phyloP scores from a whole-genome alignment of 2,113 vertebrate species.

The Trachemys scripta region DNA sequence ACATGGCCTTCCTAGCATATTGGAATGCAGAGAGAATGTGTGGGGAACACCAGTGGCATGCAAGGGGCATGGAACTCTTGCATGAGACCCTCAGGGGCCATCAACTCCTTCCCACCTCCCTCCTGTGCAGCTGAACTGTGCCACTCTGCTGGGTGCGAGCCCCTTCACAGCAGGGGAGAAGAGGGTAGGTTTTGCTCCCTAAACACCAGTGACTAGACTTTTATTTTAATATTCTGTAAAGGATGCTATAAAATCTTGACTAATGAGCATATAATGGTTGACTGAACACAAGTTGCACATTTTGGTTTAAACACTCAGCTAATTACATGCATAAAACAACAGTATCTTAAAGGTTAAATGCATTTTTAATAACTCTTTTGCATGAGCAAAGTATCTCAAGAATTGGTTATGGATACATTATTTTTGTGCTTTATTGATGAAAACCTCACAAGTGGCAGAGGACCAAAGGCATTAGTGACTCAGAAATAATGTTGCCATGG shows the following conservation, averaged over 20 bases:
- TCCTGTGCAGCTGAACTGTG: background rate
- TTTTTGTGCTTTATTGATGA: background rate
- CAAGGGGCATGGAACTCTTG: background rate
- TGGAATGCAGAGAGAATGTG: background rate
- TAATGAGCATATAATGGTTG: background rate
- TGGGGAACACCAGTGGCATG: background rate
- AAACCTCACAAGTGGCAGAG: background rate
- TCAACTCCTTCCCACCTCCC: background rate
- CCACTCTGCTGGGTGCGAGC: background rate
- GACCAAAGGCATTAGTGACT: background rate
- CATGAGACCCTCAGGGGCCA: background rate
- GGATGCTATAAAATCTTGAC: background rate
- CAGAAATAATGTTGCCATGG: slow-evolving; percentile 13
- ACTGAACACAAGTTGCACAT: background rate
- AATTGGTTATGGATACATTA: background rate
- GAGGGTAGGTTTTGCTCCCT: background rate
- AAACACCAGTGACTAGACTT: background rate
- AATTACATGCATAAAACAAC: background rate
- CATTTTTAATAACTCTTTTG: background rate
- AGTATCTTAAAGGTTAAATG: background rate
- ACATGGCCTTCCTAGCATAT: background rate
- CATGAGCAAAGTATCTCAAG: background rate
- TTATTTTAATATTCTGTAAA: background rate
- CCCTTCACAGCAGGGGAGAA: background rate
- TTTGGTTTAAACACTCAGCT: background rate